These are phyloP conservation scores for Sarcoramphus papa DNA, from an alignment of 2,797 vertebrate genomes.

Conservation along the genomic window DNA sequence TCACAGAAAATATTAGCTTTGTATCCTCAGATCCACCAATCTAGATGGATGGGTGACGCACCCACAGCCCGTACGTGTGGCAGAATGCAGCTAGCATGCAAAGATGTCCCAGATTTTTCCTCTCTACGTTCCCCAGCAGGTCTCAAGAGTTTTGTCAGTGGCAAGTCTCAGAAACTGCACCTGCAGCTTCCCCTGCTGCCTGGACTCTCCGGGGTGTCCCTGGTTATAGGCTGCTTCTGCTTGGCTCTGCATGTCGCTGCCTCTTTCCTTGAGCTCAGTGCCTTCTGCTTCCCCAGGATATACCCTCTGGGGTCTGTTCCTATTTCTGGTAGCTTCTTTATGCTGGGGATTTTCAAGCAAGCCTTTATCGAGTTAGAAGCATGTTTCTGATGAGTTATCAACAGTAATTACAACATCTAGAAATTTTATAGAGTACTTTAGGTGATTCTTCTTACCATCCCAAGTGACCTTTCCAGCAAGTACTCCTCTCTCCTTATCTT, in stretches of 20 bases:
- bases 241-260: constrained; percentile 22
- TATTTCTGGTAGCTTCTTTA: background rate
- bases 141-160: background rate
- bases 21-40: constrained; percentile 58
- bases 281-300: background rate
- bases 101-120: background rate
- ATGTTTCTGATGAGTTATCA: background rate
- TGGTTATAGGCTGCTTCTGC: constrained; percentile 7
- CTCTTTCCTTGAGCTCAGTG: background rate
- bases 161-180: background rate
- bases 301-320: background rate
- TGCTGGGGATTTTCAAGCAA: background rate
- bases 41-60: background rate
- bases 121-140: background rate
- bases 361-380: background rate
- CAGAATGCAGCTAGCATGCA: background rate
- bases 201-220: background rate
- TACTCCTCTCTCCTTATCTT: background rate
- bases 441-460: background rate
- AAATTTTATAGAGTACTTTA: background rate
- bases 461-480: background rate
- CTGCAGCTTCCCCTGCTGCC: background rate
- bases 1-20: background rate
- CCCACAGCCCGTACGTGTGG: background rate
- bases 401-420: background rate